phyloP scores from a whole-genome alignment of 2,113 vertebrate genomes.

The Psittacus erithacus region DNA sequence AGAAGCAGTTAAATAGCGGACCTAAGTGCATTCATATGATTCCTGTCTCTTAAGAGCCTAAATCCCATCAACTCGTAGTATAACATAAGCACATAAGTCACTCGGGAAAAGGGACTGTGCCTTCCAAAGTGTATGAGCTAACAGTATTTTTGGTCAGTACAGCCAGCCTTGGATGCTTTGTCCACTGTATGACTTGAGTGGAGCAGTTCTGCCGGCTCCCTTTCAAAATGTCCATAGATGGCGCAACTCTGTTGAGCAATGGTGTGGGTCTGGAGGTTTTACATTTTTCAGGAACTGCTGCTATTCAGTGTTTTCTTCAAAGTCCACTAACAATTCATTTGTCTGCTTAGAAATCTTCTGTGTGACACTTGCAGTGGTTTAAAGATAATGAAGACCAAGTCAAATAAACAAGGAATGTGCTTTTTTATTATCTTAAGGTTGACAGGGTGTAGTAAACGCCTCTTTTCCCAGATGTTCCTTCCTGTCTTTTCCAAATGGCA shows the following conservation, averaged over 20 bases:
- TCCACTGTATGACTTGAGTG: accelerated
- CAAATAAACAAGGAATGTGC: slow-evolving; percentile 48
- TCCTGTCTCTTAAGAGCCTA: neutral
- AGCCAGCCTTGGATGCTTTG: neutral
- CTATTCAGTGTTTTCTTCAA: slow-evolving; percentile 27
- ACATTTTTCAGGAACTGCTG: neutral
- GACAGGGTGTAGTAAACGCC: slow-evolving; percentile 22
- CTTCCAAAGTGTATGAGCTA: neutral
- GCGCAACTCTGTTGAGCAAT: neutral
- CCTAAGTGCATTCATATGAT: neutral
- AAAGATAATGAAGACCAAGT: slow-evolving; percentile 63
- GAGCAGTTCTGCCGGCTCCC: neutral
- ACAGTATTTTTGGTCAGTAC: neutral
- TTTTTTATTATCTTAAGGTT: slow-evolving; percentile 41
- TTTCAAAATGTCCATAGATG: slow-evolving; percentile 29
- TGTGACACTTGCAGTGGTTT: slow-evolving; percentile 44
- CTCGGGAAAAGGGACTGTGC: neutral
- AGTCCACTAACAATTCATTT: slow-evolving; percentile 24
- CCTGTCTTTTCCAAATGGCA: slow-evolving; percentile 26
- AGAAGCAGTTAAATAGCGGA: neutral
- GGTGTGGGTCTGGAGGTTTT: neutral
- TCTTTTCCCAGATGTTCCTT: slow-evolving; percentile 38
- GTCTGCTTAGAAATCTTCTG: slow-evolving; percentile 30
- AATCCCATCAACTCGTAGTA: neutral
- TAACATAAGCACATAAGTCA: neutral